Evolutionary conservation across 2,888 invertebrate species (phyloP), one percentile per base, ranked within the genome.

Genomic region (Flexamia atlantica): DNA sequence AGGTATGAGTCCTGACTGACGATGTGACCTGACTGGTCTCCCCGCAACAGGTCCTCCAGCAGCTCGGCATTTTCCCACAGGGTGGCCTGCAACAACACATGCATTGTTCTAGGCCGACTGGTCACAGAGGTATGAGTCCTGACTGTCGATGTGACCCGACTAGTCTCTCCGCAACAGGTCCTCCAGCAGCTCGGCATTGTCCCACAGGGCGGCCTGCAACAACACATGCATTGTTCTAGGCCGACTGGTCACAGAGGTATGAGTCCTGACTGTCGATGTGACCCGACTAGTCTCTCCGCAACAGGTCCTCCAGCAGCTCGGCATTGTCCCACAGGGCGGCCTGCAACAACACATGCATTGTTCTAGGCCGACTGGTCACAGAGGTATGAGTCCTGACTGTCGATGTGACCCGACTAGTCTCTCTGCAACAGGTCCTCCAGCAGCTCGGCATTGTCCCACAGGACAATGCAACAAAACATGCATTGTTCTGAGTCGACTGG

Each of bases 291-390:
- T 96, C 96, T 0, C 91, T 91, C 68, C 93, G 92, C 9, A 97
- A 88, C 32, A 97, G 91, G 90, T 97, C 97, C 88, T 94, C 94
- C n/a, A 97, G 91, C 0, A 97, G 91, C 89, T 97, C 97, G 23
- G 95, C 93, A 89, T 97, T 97, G 90, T 97, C 97, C 97, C 97
- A 97, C n/a, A 97, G 90, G 0, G 97, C 96, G 17, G 97, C 96
- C 94, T 95, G 86, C 50, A 50, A 50, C 50, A 50, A 50, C n/a
- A 50, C 17, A 17, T n/a, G 2, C 50, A 50, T n/a, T n/a, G n/a
- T n/a, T n/a, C n/a, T n/a, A n/a, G n/a, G n/a, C n/a, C n/a, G n/a
- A n/a, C n/a, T n/a, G n/a, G n/a, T n/a, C n/a, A n/a, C n/a, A n/a
- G n/a, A n/a, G n/a, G n/a, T n/a, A 94, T 1, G 93, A 92, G 89